A percentile compares a stretch with the other conserved stretches of the same genome.
Conservation (phyloP, 2,888 invertebrate species). For the Zaprionus obscuricornis region DNA sequence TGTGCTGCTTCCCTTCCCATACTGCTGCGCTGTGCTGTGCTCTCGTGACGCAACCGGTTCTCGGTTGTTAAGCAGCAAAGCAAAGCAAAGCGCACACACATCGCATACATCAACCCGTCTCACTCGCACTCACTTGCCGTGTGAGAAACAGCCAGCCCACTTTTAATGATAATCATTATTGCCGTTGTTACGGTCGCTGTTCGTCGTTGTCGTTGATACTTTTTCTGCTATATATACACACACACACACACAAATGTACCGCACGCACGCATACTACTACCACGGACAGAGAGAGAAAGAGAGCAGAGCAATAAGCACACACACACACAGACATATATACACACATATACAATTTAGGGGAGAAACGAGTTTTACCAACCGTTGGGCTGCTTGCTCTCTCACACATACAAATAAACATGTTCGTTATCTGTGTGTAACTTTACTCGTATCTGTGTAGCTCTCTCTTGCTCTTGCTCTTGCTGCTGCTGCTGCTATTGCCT, state of each 20-base stretch:
- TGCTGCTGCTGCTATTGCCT: constrained; percentile 6
- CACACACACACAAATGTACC: constrained; percentile 13
- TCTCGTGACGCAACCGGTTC: constrained; percentile 65
- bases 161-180: constrained; percentile 81
- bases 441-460: constrained; percentile 26
- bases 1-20: constrained; percentile 8
- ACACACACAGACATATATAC: constrained; percentile 8
- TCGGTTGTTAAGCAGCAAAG: constrained; percentile 26
- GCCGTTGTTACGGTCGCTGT: constrained; percentile 75
- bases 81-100: constrained; percentile 13
- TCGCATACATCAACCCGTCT: constrained; percentile 34
- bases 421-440: constrained; percentile 1
- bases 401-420: constrained; percentile 11
- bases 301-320: constrained; percentile 4
- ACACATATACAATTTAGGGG: constrained; percentile 43
- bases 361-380: constrained; percentile 62
- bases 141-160: constrained; percentile 77
- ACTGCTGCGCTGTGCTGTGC: constrained; percentile 1
- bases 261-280: background rate
- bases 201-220: constrained; percentile 47
- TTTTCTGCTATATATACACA: constrained; percentile 35
- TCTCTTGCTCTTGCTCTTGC: constrained; percentile 21
- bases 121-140: constrained; percentile 38
- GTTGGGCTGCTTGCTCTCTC: constrained; percentile 36
- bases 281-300: constrained; percentile 8